phyloP scores from a whole-genome alignment of 1,140 invertebrate species.

The Meloidogyne exigua region DNA sequence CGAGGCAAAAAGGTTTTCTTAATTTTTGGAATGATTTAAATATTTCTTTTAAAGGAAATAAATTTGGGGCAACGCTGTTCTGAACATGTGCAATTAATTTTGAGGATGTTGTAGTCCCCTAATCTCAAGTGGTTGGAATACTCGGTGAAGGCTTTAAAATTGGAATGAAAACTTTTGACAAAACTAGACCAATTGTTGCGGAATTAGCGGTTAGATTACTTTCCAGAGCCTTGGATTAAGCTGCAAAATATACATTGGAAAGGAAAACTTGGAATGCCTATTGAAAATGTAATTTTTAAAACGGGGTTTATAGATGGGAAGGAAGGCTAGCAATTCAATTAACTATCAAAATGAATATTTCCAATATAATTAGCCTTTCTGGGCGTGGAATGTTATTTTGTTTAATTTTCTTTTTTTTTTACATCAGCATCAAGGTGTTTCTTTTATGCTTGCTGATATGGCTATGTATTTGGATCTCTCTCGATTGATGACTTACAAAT shows the following conservation, averaged over 20 bases:
- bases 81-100: slow-evolving; percentile 94
- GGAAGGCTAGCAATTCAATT: no score
- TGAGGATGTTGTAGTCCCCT: slow-evolving; percentile 88
- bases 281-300: slow-evolving; percentile 69
- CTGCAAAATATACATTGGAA: slow-evolving; percentile 85
- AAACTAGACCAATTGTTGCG: slow-evolving; percentile 67
- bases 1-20: slow-evolving; percentile 79
- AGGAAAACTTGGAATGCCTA: slow-evolving; percentile 84
- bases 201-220: slow-evolving; percentile 85
- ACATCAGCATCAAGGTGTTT: slow-evolving; percentile 75
- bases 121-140: slow-evolving; percentile 50
- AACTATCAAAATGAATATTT: no score
- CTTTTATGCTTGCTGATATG: slow-evolving; percentile 95
- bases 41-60: slow-evolving; percentile 47
- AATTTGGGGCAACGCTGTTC: slow-evolving; percentile 91
- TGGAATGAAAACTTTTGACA: slow-evolving; percentile 64
- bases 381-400: no score
- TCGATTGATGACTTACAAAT: slow-evolving; percentile 78
- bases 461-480: slow-evolving; percentile 80
- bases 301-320: no score
- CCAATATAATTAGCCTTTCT: no score
- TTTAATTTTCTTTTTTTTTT: not conserved
- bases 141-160: slow-evolving; percentile 54
- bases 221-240: slow-evolving; percentile 85
- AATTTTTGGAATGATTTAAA: slow-evolving; percentile 13